Conservation (phyloP, 2,888 invertebrate species). For the Hirtodrosophila trivittata region DNA sequence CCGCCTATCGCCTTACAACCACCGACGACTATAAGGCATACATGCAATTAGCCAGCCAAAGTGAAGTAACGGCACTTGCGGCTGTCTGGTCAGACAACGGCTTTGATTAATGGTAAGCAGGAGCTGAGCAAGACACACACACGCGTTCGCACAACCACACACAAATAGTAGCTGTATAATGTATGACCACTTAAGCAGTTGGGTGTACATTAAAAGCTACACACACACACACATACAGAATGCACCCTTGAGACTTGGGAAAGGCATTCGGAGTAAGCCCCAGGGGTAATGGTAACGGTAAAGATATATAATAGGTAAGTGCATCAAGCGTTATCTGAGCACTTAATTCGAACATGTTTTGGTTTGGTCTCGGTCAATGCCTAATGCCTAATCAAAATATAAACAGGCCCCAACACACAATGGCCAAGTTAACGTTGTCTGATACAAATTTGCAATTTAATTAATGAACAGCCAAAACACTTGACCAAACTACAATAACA, state of each 20-base stretch:
- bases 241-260: slow-evolving; percentile 65
- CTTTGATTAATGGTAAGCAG: slow-evolving; percentile 65
- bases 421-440: slow-evolving; percentile 11
- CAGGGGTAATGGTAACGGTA: neutral
- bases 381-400: slow-evolving; percentile 65
- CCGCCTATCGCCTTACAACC: slow-evolving; percentile 3
- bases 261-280: slow-evolving; percentile 11
- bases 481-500: slow-evolving; percentile 31
- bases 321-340: slow-evolving; percentile 27
- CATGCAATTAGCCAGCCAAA: slow-evolving; percentile 65
- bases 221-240: slow-evolving; percentile 39
- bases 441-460: slow-evolving; percentile 53
- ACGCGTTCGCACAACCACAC: neutral
- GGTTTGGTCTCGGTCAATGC: slow-evolving; percentile 44
- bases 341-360: slow-evolving; percentile 65
- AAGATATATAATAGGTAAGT: slow-evolving; percentile 26
- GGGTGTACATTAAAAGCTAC: slow-evolving; percentile 41
- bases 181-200: slow-evolving; percentile 37
- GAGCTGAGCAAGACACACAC: slow-evolving; percentile 25
- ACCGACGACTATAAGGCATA: slow-evolving; percentile 22
- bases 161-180: slow-evolving; percentile 16
- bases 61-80: slow-evolving; percentile 59
- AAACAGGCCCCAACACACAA: slow-evolving; percentile 25
- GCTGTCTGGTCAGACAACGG: slow-evolving; percentile 58
- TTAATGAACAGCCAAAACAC: slow-evolving; percentile 64